phyloP scores from a whole-genome alignment of 2,113 vertebrate genomes.

The Gymnocephalus cernua region DNA sequence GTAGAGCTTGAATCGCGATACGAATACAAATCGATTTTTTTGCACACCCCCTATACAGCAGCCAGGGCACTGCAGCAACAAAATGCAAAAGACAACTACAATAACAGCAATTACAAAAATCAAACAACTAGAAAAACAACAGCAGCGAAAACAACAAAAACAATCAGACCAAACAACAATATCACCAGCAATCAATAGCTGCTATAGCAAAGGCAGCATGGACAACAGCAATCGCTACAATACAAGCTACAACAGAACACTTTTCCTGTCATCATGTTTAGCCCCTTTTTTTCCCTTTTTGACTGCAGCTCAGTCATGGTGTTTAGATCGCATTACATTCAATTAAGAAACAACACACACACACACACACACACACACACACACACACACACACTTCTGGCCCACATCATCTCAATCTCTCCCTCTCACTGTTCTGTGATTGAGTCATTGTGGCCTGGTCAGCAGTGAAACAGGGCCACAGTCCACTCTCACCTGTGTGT shows the following conservation, averaged over 20 bases:
- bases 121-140: no score
- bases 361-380: conserved; percentile 10
- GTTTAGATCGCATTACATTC: conserved; percentile 38
- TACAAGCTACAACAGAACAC: neutral
- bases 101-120: no score
- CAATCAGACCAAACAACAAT: neutral
- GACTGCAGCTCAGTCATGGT: neutral
- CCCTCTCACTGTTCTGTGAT: conserved; percentile 61
- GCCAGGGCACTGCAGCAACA: no score
- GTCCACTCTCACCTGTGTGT: conserved; percentile 60
- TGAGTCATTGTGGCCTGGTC: conserved; percentile 66
- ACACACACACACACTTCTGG: conserved; percentile 3
- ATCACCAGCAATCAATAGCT: no score
- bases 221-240: neutral
- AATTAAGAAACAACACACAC: conserved; percentile 37
- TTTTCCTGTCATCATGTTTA: neutral
- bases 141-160: neutral
- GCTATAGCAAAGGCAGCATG: neutral
- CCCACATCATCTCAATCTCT: conserved; percentile 42
- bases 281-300: neutral
- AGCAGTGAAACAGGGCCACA: conserved; percentile 42
- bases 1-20: no score
- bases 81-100: no score
- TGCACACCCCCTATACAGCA: no score
- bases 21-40: no score